phyloP scores from a whole-genome alignment of 2,888 invertebrate genomes.

The Eupithecia inturbata region DNA sequence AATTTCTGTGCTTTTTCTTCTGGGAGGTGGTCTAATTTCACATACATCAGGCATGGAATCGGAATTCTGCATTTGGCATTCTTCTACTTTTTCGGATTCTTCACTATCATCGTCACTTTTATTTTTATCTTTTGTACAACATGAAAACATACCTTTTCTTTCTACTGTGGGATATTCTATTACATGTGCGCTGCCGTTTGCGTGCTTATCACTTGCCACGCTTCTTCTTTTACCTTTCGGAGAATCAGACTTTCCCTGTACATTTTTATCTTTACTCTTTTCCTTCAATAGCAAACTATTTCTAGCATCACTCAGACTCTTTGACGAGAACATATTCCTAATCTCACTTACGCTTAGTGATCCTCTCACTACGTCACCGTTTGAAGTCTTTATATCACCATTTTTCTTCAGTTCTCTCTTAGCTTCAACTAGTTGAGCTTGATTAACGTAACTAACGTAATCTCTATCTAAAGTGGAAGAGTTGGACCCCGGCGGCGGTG shows the following conservation, averaged over 20 bases:
- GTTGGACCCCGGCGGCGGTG: conserved; percentile 87
- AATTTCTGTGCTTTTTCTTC: conserved; percentile 82
- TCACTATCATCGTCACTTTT: conserved; percentile 81
- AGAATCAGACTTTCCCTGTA: conserved; percentile 71
- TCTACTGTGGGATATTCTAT: conserved; percentile 90
- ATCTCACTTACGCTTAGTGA: conserved; percentile 83
- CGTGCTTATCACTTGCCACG: conserved; percentile 67
- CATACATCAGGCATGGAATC: conserved; percentile 78
- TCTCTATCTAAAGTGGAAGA: conserved; percentile 78
- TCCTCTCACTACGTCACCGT: conserved; percentile 83
- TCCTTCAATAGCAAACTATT: conserved; percentile 80
- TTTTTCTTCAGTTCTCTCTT: conserved; percentile 56
- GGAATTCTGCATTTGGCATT: conserved; percentile 67
- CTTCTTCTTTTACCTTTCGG: conserved; percentile 79
- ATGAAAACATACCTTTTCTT: conserved; percentile 89
- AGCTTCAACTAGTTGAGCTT: conserved; percentile 67
- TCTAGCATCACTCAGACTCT: conserved; percentile 79
- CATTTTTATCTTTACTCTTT: conserved; percentile 64
- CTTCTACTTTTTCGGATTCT: conserved; percentile 68
- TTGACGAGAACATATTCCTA: conserved; percentile 80
- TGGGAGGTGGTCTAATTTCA: conserved; percentile 86
- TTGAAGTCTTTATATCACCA: conserved; percentile 63
- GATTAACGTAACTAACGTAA: conserved; percentile 70
- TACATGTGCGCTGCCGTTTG: conserved; percentile 80
- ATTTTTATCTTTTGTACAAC: conserved; percentile 86